Conservation (phyloP, 2,113 vertebrate species). For the Aphelocoma coerulescens region DNA sequence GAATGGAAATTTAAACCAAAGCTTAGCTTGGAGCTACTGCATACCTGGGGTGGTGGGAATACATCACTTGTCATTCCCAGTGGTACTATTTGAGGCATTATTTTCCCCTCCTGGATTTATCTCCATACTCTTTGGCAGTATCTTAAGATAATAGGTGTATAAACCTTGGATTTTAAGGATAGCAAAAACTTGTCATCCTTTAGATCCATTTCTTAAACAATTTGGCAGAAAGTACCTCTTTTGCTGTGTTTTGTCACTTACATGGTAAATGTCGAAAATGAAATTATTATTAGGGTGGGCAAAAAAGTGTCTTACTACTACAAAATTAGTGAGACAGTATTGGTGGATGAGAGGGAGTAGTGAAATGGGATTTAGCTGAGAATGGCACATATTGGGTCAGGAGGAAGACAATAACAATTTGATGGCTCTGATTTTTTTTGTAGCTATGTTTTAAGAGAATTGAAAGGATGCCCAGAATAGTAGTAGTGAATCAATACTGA, state of each 20-base stretch:
- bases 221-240: neutral
- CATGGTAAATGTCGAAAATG: neutral
- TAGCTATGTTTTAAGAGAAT: neutral
- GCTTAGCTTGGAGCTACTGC: neutral
- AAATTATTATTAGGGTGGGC: neutral
- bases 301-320: neutral
- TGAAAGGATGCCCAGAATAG: slow-evolving; percentile 35
- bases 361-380: neutral
- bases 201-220: neutral
- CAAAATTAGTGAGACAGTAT: neutral
- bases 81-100: neutral
- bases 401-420: neutral
- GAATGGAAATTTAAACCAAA: neutral
- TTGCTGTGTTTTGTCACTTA: neutral
- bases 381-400: neutral
- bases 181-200: neutral
- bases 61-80: neutral
- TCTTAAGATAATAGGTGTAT: neutral
- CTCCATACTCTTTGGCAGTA: neutral
- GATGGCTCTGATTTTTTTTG: slow-evolving; percentile 4
- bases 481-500: slow-evolving; percentile 35
- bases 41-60: neutral
- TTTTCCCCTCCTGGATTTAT: neutral
- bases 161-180: neutral
- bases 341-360: neutral